Evolutionary conservation across 1,140 invertebrate genomes (phyloP), one percentile per base, ranked within the genome.

Genomic region (Mycetomoellerius zeteki): DNA sequence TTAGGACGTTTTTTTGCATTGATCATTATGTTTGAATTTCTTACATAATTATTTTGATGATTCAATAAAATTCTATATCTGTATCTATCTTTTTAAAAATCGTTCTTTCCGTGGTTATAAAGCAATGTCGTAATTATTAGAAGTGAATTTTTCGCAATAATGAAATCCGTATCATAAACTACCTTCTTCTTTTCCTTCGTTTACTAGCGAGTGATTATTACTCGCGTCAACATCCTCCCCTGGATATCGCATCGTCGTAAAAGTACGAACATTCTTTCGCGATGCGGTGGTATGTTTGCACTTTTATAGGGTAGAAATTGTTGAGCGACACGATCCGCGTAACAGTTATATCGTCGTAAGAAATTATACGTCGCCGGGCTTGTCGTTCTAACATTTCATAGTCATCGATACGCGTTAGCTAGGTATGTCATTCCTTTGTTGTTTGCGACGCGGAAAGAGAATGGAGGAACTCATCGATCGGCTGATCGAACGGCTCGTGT

Each of bases 311-410:
- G 33, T 8, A 3, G 27, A 4, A 43, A 19, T 50, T 30, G 19
- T 73, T 56, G 5, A 52, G 56, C 37, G 65, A 78, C n/a, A 30
- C 14, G 24, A 82, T 60, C 24, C 33, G 52, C 78, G 37, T 82
- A 67, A 86, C 65, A 71, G 56, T 84, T 85, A 81, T 82, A 89
- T 82, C 88, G 78, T 89, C 52, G 52, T 88, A 89, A 90, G 86
- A 81, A 89, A 75, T 87, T 85, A 75, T 47, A 69, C 58, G 73
- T 65, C 47, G 37, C 19, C 43, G 12, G 54, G n/a, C 37, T 72
- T 19, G 69, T 84, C 54, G 33, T 54, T 69, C 30, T 47, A 33
- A 37, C 27, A 12, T 60, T 71, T 82, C 72, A 75, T 62, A 78
- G 27, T 16, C 60, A 54, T 67, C 65, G 58, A 71, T 88, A 75